Evolutionary conservation across 1,140 invertebrate genomes (phyloP), one percentile per base, ranked within the genome.

Genomic region (Bombus consobrinus): DNA sequence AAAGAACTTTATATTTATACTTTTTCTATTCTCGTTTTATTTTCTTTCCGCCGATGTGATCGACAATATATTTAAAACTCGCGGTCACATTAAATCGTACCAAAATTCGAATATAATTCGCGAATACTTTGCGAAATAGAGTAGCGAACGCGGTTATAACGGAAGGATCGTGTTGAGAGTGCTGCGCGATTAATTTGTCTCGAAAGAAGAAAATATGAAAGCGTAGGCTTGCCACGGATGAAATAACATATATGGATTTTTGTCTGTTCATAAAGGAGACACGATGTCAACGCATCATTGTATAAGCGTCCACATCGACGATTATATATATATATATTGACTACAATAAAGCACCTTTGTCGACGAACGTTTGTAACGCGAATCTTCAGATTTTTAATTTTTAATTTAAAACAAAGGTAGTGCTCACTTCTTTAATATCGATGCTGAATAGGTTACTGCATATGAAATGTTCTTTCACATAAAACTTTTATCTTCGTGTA

Each of bases 211-310:
- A 32, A 34, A 43, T 32, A 57, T 32, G 53, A 76, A 76, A 83
- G 64, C 76, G 66, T 64, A 83, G 39, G 78, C 32, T 69, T 76
- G 64, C 73, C 73, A 77, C 80, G 80, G 73, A 83, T 83, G 80
- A 86, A 82, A 18, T 37, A 83, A 83, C 85, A 53, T 83, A 76
- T 71, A 83, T 59, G 43, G n/a, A 82, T 62, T 83, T 83, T 76
- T 86, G 80, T 86, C 37, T 69, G 78, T 28, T 28, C 32, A 64
- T 39, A 69, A 71, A 47, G 34, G 28, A 74, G 47, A 41, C 78
- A 75, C 34, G 57, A 57, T 73, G 28, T 57, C 25, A 47, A 81
- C 59, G 59, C 57, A 37, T 59, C 32, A 6, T 43, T 13, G n/a
- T 62, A 34, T 43, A 22, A 1, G 12, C 77, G n/a, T 34, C 3